phyloP scores from a whole-genome alignment of 2,113 vertebrate species.

The Vulpes lagopus region DNA sequence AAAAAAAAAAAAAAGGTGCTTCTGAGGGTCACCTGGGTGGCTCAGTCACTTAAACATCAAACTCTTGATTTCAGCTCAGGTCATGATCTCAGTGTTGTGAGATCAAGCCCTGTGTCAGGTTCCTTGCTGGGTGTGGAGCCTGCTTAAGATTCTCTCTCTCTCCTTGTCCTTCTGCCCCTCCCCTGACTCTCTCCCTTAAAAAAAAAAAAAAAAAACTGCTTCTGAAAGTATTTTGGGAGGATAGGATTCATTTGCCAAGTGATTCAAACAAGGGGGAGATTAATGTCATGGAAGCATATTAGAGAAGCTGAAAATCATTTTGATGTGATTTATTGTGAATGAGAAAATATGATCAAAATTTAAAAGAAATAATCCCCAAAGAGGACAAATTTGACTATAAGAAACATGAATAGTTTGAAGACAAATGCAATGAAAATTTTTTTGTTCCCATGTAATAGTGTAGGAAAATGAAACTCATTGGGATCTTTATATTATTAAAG shows the following conservation, averaged over 20 bases:
- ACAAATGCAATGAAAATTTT: constrained; percentile 10
- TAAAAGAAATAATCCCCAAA: constrained; percentile 9
- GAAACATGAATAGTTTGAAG: background rate
- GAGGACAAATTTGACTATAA: background rate
- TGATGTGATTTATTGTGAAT: constrained; percentile 15
- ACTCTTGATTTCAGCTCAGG: background rate
- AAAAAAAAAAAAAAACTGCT: background rate
- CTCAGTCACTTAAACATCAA: background rate
- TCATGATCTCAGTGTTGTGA: background rate
- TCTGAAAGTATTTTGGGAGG: background rate
- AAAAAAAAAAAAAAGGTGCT: background rate
- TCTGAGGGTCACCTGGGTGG: background rate
- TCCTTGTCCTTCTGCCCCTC: background rate
- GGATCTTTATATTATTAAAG: background rate
- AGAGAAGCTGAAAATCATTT: constrained; percentile 14
- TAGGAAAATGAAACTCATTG: background rate
- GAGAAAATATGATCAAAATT: background rate
- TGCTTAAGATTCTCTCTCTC: background rate
- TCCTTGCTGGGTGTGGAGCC: too few species aligned
- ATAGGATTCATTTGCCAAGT: background rate
- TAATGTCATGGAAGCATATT: background rate
- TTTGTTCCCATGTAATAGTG: background rate
- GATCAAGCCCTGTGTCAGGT: too few species aligned
- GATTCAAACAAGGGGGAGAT: background rate
- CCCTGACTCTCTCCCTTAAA: background rate